Evolutionary conservation across 1,140 invertebrate species (phyloP).

Genomic region (Colletes latitarsis): DNA sequence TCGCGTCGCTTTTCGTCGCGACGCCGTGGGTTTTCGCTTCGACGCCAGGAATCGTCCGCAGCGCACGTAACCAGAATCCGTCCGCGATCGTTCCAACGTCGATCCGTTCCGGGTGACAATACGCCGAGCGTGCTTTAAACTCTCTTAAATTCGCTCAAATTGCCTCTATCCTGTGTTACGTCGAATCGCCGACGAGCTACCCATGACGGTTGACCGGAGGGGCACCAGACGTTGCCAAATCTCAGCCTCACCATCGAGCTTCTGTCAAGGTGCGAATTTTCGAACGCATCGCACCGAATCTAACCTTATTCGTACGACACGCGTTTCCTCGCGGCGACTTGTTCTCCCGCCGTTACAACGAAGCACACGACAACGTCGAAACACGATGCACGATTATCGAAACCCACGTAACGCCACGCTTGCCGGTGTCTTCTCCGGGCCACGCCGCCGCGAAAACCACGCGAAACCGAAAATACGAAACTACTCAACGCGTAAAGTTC

Average conservation of each 20-base stretch:
- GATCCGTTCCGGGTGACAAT: constrained; percentile 27
- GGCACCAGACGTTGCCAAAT: constrained; percentile 60
- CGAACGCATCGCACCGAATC: no score
- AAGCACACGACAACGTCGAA: neutral
- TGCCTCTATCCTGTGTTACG: constrained; percentile 72
- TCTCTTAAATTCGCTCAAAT: constrained; percentile 68
- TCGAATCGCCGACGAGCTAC: constrained; percentile 63
- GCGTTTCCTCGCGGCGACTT: neutral
- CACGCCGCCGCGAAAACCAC: neutral
- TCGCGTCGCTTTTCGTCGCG: constrained; percentile 30
- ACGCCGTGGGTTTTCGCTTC: neutral
- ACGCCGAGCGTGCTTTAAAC: constrained; percentile 17
- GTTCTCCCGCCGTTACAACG: no score
- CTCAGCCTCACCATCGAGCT: constrained; percentile 26
- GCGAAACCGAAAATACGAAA: neutral
- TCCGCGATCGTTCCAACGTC: neutral
- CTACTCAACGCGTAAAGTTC: neutral
- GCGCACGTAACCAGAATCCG: neutral
- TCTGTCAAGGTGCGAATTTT: neutral
- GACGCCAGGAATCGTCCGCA: neutral
- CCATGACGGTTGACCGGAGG: constrained; percentile 57
- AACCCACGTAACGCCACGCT: neutral
- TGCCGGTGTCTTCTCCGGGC: neutral
- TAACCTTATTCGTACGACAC: no score
- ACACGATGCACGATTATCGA: neutral